Percentiles rank a stretch among this genome's conserved stretches.
These are phyloP conservation scores for Operophtera brumata DNA, from an alignment of 2,888 invertebrate species.

Conservation along the genomic window DNA sequence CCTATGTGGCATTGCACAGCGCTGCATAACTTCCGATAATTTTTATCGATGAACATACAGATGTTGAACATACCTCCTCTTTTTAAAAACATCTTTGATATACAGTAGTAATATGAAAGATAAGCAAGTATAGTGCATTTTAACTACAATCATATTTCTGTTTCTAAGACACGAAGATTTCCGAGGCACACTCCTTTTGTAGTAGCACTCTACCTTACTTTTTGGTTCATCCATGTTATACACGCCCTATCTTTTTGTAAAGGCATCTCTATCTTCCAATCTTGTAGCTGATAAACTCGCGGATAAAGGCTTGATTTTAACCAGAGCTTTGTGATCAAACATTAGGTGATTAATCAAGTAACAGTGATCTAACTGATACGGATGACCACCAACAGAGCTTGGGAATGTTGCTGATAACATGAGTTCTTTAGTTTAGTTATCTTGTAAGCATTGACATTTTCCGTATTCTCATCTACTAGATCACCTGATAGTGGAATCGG, in stretches of 20 bases:
- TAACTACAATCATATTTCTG: too few relatives aligned
- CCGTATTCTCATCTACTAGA: background rate
- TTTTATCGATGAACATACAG: too few relatives aligned
- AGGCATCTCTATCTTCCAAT: constrained; percentile 33
- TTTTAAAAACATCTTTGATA: too few relatives aligned
- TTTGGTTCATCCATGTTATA: background rate
- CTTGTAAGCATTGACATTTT: background rate
- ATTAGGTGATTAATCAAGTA: constrained; percentile 62
- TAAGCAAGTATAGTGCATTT: too few relatives aligned
- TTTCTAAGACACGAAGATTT: too few relatives aligned
- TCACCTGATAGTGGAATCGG: background rate
- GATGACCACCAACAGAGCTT: constrained; percentile 56
- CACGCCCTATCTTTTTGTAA: background rate
- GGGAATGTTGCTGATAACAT: constrained; percentile 29
- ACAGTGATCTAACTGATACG: constrained; percentile 54
- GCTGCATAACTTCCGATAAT: too few relatives aligned
- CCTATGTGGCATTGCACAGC: too few relatives aligned
- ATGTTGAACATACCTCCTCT: too few relatives aligned
- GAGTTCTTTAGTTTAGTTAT: background rate
- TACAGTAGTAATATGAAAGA: too few relatives aligned
- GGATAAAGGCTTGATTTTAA: constrained; percentile 42
- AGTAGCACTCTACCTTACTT: background rate
- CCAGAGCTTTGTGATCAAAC: constrained; percentile 54
- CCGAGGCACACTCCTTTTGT: too few relatives aligned
- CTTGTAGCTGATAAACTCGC: constrained; percentile 44